Percentiles rank a stretch among this genome's conserved stretches.
phyloP scores from a whole-genome alignment of 2,888 invertebrate genomes.

The Spodoptera littoralis region DNA sequence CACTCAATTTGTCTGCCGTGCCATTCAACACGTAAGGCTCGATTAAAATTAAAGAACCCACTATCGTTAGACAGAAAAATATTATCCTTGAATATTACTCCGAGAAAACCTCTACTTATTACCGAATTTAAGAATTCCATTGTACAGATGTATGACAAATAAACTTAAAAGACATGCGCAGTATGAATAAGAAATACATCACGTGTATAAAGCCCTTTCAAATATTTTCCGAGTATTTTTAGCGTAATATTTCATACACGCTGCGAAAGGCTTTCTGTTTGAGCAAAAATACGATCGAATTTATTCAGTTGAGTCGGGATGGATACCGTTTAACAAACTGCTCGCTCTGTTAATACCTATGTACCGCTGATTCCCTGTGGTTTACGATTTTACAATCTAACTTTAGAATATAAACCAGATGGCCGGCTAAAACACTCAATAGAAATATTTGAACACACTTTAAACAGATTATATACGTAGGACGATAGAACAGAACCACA shows the following conservation, averaged over 20 bases:
- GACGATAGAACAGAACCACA: slow-evolving; percentile 38
- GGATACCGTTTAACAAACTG: slow-evolving; percentile 60
- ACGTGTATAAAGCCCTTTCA: slow-evolving; percentile 54
- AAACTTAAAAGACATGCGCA: slow-evolving; percentile 79
- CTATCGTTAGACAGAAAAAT: slow-evolving; percentile 5
- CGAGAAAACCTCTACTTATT: slow-evolving; percentile 61
- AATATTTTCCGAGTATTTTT: slow-evolving; percentile 19
- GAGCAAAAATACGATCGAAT: slow-evolving; percentile 18
- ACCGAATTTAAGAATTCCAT: slow-evolving; percentile 57
- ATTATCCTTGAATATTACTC: neutral
- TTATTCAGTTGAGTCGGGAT: slow-evolving; percentile 48
- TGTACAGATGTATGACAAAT: slow-evolving; percentile 61
- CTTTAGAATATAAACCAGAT: slow-evolving; percentile 89
- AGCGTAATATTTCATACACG: slow-evolving; percentile 6
- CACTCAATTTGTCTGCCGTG: slow-evolving; percentile 8
- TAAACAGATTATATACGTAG: slow-evolving; percentile 57
- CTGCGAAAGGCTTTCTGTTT: slow-evolving; percentile 8
- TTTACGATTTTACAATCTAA: slow-evolving; percentile 88
- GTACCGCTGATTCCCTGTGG: slow-evolving; percentile 79
- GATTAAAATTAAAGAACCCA: slow-evolving; percentile 2
- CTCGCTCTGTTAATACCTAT: slow-evolving; percentile 74
- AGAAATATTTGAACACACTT: slow-evolving; percentile 79
- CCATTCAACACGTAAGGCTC: slow-evolving; percentile 18
- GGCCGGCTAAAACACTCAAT: slow-evolving; percentile 83
- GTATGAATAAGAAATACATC: slow-evolving; percentile 68